Conservation (phyloP, 2,797 vertebrate species). For the Pipistrellus pipistrellus region DNA sequence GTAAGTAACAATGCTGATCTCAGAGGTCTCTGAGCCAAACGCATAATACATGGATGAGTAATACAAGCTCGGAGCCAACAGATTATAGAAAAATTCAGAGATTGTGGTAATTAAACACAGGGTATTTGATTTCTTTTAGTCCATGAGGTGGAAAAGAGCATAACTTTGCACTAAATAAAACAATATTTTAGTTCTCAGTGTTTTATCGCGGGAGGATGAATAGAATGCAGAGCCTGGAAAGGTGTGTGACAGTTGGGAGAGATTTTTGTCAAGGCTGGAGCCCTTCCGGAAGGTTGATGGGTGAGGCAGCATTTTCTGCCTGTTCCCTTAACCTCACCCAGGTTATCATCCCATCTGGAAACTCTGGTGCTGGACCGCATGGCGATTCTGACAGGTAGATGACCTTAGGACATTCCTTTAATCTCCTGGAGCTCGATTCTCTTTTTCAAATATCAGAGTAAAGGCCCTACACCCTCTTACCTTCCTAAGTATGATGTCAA, state of each 20-base stretch:
- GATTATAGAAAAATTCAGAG: conserved; percentile 39
- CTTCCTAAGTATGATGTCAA: neutral
- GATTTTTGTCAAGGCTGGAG: conserved; percentile 12
- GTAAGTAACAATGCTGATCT: neutral
- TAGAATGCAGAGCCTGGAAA: neutral
- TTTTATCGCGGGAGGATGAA: neutral
- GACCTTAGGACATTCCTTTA: neutral
- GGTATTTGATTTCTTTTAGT: neutral
- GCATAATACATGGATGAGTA: neutral
- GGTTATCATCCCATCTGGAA: neutral
- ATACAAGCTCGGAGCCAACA: neutral
- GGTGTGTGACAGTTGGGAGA: conserved; percentile 59
- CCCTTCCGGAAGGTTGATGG: conserved; percentile 60
- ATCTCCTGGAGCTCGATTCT: neutral
- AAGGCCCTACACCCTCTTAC: neutral
- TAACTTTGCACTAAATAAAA: neutral
- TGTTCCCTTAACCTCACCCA: neutral
- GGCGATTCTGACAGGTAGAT: conserved; percentile 5
- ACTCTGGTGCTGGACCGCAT: neutral
- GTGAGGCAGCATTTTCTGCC: conserved; percentile 19
- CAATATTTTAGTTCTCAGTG: neutral
- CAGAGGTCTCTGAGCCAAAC: neutral
- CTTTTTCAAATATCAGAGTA: conserved; percentile 4
- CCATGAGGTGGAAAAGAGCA: neutral
- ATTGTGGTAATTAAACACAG: neutral